Base-by-base conservation (phyloP, 2,797 vertebrate genomes). In the Hoplostethus mediterraneus region DNA sequence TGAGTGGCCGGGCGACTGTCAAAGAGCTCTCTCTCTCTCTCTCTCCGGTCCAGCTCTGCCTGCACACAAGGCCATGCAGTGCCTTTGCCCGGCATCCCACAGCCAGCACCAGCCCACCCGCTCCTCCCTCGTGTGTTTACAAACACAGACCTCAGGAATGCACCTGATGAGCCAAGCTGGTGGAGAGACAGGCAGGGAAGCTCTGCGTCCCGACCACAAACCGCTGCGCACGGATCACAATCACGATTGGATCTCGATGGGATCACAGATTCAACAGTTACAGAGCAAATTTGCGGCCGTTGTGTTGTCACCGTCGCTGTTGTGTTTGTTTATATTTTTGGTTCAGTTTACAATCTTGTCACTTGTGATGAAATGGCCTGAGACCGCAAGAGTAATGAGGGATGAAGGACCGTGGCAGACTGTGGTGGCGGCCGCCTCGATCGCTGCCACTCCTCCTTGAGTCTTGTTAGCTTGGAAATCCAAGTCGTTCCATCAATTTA, bases 81-180 rank as follows among this genome's bases (percentile, higher is more conserved):
- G 67, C 75, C 69, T 82, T 82, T 71, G 10, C 36, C 55, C 38
- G 12, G 38, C 40, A 45, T 75, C 80, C 74, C 66, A 52, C 78
- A 12, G 71, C 0, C 40, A 63, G 74, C 72, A 79, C 67, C 71
- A 9, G 61, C 77, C 49, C 6, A 17, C 76, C 76, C 28, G 49
- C 64, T 81, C 73, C 78, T 82, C 79, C 79, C 69, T 83, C 48
- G 7, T 14, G 7, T 90, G 84, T 91, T 90, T 90, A 87, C 87
- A 83, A 92, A 90, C 87, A 89, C 67, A 66, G 52, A 82, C 91
- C 88, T 36, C 91, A 91, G 84, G 88, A 92, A 92, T 92, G 81
- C 81, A 85, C 67, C 79, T 77, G 81, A 68, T 21, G 83, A 63
- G 86, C 90, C 86, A 85, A 72, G 70, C 28, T 30, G 62, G 21